A percentile compares a stretch with the other conserved stretches of the same genome.
Conservation (phyloP, 2,888 invertebrate genomes). For the Malacosoma neustria region DNA sequence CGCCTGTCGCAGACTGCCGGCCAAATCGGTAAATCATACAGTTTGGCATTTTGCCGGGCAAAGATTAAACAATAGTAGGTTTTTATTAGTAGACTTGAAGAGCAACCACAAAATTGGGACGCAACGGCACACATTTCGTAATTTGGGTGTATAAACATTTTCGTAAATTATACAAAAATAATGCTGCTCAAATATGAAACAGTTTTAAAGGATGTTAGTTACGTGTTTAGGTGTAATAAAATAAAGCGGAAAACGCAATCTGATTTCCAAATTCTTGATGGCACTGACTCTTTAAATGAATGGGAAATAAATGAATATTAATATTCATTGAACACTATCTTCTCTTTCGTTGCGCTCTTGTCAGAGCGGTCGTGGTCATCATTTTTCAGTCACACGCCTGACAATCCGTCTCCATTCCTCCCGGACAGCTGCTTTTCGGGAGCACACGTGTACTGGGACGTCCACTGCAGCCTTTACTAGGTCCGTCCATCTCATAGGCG, state of each 20-base stretch:
- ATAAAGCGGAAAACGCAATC: background rate
- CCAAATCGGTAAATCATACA: conserved; percentile 52
- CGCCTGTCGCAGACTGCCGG: conserved; percentile 32
- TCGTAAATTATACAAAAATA: no score
- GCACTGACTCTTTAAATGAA: no score
- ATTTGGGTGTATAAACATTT: background rate
- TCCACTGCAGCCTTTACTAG: no score
- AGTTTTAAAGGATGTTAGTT: background rate
- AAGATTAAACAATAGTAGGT: conserved; percentile 20
- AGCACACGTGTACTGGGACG: no score
- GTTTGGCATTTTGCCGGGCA: conserved; percentile 57
- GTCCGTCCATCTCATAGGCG: no score
- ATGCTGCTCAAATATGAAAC: background rate
- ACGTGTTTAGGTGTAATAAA: background rate
- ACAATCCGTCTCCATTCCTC: no score
- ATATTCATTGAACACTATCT: no score
- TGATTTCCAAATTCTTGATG: background rate
- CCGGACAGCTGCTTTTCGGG: no score
- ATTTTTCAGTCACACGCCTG: no score
- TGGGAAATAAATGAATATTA: no score
- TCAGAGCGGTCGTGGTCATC: no score
- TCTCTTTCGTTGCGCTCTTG: no score
- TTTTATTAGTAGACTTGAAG: background rate
- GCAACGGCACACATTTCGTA: background rate
- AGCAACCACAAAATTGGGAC: background rate